These are phyloP conservation scores for Saturnia japonica DNA, from an alignment of 2,888 invertebrate genomes.

Conservation along the genomic window DNA sequence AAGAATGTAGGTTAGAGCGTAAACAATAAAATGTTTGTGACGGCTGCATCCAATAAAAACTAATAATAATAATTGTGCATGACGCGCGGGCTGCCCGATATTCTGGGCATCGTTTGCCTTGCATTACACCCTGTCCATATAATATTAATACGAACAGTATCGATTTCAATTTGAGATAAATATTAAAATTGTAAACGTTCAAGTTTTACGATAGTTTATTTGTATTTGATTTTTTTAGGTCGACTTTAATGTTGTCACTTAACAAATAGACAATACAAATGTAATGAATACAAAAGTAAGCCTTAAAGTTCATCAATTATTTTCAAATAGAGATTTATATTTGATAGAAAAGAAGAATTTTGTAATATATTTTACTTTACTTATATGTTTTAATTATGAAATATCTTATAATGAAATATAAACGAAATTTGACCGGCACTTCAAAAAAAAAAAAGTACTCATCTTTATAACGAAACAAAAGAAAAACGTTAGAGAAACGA, in stretches of 20 bases:
- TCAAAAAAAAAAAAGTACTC: no score
- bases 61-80: slow-evolving; percentile 2
- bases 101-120: not conserved
- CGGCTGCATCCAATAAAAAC: slow-evolving; percentile 1
- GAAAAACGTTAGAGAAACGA: no score
- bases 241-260: not conserved
- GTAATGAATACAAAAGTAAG: no score
- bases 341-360: no score
- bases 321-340: no score
- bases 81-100: not conserved
- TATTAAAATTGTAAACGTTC: not conserved
- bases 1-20: slow-evolving; percentile 56
- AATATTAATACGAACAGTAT: not conserved
- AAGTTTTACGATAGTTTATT: not conserved
- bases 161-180: not conserved
- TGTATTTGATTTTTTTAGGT: not conserved
- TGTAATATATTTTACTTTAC: no score
- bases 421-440: no score
- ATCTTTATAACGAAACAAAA: no score
- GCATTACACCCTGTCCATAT: not conserved
- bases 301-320: no score
- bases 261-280: no score
- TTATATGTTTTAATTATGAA: no score
- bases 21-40: slow-evolving; percentile 26
- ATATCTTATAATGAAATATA: no score